Percentiles rank a stretch among this genome's conserved stretches.
phyloP scores from a whole-genome alignment of 2,888 invertebrate species.

The Acrocyrtus sp. region DNA sequence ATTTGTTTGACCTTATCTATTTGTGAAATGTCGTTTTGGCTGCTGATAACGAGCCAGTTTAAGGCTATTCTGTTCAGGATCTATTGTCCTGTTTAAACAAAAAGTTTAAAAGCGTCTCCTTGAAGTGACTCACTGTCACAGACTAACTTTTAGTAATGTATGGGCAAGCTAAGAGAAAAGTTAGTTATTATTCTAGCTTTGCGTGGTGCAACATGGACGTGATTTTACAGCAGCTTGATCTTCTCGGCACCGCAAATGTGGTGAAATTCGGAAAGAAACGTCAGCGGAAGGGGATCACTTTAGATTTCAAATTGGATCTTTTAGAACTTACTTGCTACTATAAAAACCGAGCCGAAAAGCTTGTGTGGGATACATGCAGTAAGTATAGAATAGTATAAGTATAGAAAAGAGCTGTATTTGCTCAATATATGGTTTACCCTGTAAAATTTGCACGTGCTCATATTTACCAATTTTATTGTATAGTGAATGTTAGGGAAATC shows the following conservation, averaged over 20 bases:
- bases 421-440: neutral
- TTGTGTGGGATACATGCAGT: slow-evolving; percentile 21
- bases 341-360: neutral
- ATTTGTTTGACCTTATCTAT: no score
- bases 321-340: slow-evolving; percentile 17
- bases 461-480: no score
- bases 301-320: slow-evolving; percentile 19
- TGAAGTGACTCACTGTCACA: no score
- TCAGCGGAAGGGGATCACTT: neutral
- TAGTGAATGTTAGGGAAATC: slow-evolving; percentile 28
- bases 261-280: slow-evolving; percentile 27
- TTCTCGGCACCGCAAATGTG: slow-evolving; percentile 12
- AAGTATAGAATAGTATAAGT: neutral
- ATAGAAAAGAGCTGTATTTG: neutral
- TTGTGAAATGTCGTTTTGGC: no score
- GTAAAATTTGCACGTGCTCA: neutral
- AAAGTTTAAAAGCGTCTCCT: no score
- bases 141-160: no score
- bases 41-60: no score
- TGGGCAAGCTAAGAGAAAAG: no score
- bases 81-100: no score
- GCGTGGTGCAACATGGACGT: no score
- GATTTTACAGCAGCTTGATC: slow-evolving; percentile 14
- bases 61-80: no score
- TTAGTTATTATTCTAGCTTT: no score